Evolutionary conservation across 2,113 vertebrate species (phyloP), one percentile per base, ranked within the genome.

Genomic region (Hydrochoerus hydrochaeris): DNA sequence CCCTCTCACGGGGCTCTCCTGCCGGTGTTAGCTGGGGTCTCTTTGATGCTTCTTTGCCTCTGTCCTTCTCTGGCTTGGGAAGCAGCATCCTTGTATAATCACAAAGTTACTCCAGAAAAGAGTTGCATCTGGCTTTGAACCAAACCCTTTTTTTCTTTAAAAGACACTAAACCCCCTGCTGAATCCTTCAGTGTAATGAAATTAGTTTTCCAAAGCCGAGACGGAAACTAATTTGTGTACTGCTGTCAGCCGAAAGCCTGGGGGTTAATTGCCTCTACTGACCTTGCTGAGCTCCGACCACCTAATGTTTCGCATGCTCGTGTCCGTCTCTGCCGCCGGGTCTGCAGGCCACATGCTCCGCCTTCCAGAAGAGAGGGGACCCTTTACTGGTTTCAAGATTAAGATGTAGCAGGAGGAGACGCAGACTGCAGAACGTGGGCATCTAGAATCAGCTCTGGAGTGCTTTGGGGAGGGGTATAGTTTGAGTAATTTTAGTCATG

Each of bases 191-290:
- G 63, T 5, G 17, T 77, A 52, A 69, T 65, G 41, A 96, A 96
- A 96, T 97, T 90, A 52, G 86, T 96, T 97, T 97, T 92, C 91
- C 80, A 87, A 87, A 97, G 95, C 46, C n/a, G 75, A 93, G 14
- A 83, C 0, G n/a, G 91, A 90, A 95, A 91, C 84, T 91, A 84
- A 96, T 97, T 96, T 98, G 93, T 82, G 62, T 32, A 16, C 85
- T 32, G 81, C 94, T 94, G 86, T 96, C 95, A 85, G 85, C 6
- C 38, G 91, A 97, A 93, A 78, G 91, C 89, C 96, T 96, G 94
- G 95, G 88, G 94, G 93, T 96, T 73, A 96, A 96, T 91, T 91
- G 73, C 84, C 86, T 97, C 73, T 1, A 75, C 86, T 85, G 92
- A 65, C 89, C 93, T 95, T 32, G 87, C n/a, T 69, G 93, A 69